Evolutionary conservation across 2,888 invertebrate genomes (phyloP).

Genomic region (Malacosoma neustria): DNA sequence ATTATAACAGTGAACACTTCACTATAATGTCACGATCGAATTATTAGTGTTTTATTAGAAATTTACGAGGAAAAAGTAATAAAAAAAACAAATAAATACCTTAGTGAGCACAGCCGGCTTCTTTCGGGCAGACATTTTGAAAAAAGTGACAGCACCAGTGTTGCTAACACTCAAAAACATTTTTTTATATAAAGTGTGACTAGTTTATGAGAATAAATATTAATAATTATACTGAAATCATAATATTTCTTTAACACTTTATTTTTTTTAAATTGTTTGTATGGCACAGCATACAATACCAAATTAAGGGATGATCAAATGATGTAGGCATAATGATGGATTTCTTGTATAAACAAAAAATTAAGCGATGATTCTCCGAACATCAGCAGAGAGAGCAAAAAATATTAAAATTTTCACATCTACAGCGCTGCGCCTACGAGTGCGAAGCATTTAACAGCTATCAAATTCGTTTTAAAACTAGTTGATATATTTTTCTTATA

Average conservation of each 20-base stretch:
- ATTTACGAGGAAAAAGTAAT: conserved; percentile 2
- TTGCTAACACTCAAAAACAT: conserved; percentile 4
- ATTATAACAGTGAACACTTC: conserved; percentile 5
- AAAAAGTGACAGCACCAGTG: background rate
- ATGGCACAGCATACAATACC: conserved; percentile 3
- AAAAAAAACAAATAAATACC: conserved; percentile 4
- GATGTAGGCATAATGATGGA: too few relatives aligned
- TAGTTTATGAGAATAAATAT: conserved; percentile 5
- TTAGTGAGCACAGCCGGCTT: conserved; percentile 1
- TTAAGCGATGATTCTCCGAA: too few relatives aligned
- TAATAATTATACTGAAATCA: conserved; percentile 6
- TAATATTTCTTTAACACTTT: conserved; percentile 4
- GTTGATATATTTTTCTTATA: too few relatives aligned
- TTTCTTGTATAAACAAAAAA: too few relatives aligned
- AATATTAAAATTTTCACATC: too few relatives aligned
- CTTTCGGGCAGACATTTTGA: background rate
- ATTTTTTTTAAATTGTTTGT: conserved; percentile 4
- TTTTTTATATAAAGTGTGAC: conserved; percentile 4
- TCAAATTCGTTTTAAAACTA: too few relatives aligned
- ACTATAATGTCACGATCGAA: conserved; percentile 2
- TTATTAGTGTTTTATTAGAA: background rate
- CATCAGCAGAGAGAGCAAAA: too few relatives aligned
- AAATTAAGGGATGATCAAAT: conserved; percentile 6
- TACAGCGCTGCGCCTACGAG: too few relatives aligned
- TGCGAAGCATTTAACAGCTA: too few relatives aligned